phyloP scores from a whole-genome alignment of 2,113 vertebrate genomes.

The Calidris pugnax region DNA sequence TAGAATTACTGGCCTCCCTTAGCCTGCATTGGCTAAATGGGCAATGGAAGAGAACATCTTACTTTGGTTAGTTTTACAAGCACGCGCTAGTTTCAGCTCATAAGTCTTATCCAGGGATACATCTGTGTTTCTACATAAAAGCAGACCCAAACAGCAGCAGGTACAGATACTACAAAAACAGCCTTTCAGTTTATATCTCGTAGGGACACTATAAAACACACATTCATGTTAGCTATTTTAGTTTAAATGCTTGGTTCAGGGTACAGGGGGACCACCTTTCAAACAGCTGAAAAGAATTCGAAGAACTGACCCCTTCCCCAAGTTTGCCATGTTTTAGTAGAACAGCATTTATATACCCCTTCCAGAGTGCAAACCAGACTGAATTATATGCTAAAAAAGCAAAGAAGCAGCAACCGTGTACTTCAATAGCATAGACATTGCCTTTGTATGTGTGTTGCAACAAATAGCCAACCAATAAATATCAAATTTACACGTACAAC shows the following conservation, averaged over 20 bases:
- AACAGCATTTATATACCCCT: background rate
- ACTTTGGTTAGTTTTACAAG: background rate
- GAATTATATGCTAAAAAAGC: background rate
- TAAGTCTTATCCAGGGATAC: background rate
- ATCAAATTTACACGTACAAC: background rate
- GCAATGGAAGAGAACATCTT: background rate
- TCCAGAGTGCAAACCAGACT: background rate
- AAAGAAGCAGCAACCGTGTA: background rate
- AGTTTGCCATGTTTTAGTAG: background rate
- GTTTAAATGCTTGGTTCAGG: slow-evolving; percentile 8
- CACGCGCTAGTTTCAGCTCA: background rate
- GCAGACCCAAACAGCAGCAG: background rate
- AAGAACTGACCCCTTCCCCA: background rate
- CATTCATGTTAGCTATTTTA: slow-evolving; percentile 26
- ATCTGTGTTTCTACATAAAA: background rate
- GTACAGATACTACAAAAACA: background rate
- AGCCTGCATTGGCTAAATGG: background rate
- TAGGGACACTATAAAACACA: background rate
- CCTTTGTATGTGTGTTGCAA: background rate
- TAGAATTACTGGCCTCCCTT: background rate
- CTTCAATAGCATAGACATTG: background rate
- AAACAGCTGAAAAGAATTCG: slow-evolving; percentile 3
- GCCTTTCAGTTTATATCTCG: slow-evolving; percentile 9
- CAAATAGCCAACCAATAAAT: background rate
- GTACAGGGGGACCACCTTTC: slow-evolving; percentile 28